Base-by-base conservation (phyloP, 2,797 vertebrate genomes). In the Gadopsis bispinosus region DNA sequence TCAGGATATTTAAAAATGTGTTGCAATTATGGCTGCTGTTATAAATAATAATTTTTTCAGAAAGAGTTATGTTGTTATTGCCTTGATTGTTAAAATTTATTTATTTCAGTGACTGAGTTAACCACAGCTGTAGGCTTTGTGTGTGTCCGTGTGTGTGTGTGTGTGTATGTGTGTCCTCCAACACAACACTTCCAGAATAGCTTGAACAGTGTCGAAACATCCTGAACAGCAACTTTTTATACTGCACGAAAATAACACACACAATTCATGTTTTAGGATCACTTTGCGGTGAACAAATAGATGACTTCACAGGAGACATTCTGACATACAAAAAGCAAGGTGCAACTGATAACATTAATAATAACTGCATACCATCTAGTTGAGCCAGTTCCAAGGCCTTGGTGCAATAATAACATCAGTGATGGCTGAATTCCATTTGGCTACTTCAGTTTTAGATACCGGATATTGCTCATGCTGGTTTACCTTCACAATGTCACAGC, bases 21-120 rank as follows among this genome's bases (percentile, higher is more conserved):
- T 26, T 26, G 54, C 35, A 14, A 7, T 29, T 48, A 26, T 35
- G 10, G 19, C 35, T 2, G 48, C 33, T 56, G 7, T 64, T 56
- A 12, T 55, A n/a, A 53, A 41, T 33, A 47, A 45, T 29, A 16
- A 1, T 60, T 37, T 50, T 59, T 39, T 22, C 19, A 47, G n/a
- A 58, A 62, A 35, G 14, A 31, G 29, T n/a, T 35, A 73, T 51
- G 48, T 33, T 67, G 16, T 50, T 64, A 50, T 58, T 9, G 17
- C 35, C 6, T 37, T 37, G 35, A 37, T 37, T 37, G 35, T 37
- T 37, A 7, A 37, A 37, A 37, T 37, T 9, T 8, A 37, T 37
- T 5, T 37, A 1, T 37, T 37, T 37, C 35, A 37, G 35, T 9
- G 26, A 26, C 26, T 26, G 26, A 26, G 33, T 50, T 61, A 55